A percentile compares a stretch with the other conserved stretches of the same genome.
Evolutionary conservation across 2,888 invertebrate species (phyloP).

Genomic region (Junonia oenone): DNA sequence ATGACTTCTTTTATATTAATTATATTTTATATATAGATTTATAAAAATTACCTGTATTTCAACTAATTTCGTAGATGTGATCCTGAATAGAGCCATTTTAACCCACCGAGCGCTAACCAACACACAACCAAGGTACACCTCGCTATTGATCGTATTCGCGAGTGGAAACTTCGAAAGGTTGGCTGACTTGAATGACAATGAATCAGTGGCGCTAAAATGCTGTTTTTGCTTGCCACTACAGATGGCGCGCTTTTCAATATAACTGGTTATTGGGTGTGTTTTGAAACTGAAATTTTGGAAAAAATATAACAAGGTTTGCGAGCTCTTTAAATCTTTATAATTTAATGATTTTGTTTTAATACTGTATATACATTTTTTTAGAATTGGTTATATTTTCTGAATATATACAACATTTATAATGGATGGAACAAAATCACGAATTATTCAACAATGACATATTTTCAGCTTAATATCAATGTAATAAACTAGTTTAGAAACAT

Average conservation of each 20-base stretch:
- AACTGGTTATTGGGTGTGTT: neutral
- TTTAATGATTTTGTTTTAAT: too few species aligned
- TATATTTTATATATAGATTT: constrained; percentile 13
- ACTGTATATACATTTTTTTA: too few species aligned
- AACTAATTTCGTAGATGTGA: constrained; percentile 80
- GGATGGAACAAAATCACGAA: too few species aligned
- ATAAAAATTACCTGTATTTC: constrained; percentile 80
- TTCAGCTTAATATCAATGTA: too few species aligned
- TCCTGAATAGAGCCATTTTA: constrained; percentile 84
- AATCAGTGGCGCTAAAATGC: constrained; percentile 6
- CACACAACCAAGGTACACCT: constrained; percentile 41
- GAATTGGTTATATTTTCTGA: too few species aligned
- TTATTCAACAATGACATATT: too few species aligned
- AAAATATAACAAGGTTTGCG: too few species aligned
- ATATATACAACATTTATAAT: too few species aligned
- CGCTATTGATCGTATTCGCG: constrained; percentile 62
- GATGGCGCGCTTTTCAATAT: constrained; percentile 4
- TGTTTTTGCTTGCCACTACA: neutral
- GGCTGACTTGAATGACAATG: constrained; percentile 15
- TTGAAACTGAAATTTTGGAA: too few species aligned
- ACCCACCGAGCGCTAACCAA: constrained; percentile 54
- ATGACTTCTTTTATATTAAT: constrained; percentile 13
- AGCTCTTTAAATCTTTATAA: too few species aligned
- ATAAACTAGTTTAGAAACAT: too few species aligned
- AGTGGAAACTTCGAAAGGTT: constrained; percentile 33